Evolutionary conservation across 2,113 vertebrate species (phyloP), one percentile per base, ranked within the genome.

Genomic region (Globicephala melas): DNA sequence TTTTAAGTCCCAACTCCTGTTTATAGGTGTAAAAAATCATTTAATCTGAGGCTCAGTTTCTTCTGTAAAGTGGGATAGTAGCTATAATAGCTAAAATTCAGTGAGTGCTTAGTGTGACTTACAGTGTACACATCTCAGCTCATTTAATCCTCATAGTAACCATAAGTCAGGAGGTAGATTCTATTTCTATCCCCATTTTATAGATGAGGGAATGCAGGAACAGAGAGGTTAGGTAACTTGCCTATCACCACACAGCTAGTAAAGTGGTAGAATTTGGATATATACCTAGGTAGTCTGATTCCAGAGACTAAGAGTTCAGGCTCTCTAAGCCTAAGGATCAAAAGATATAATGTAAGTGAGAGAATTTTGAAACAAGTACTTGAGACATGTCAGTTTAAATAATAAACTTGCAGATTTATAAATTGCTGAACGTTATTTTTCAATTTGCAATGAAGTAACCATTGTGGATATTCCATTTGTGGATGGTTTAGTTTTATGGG

Each of bases 1-100:
- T 96, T 62, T 95, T 92, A 86, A 41, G 23, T 85, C 53, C 77
- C 70, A 84, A 44, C 50, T 97, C 14, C 28, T 93, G 31, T 44
- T 86, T 73, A 67, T 12, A 68, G 38, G 33, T 12, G 8, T n/a
- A 23, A 63, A 47, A 3, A 80, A 33, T 62, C 38, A 62, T 89
- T 96, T 86, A 68, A 63, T 33, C 47, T 84, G 77, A 95, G 17
- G 31, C 11, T 65, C 67, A n/a, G 8, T 65, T 89, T 87, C 67
- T 5, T 89, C 68, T 86, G 47, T 83, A 95, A 94, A 60, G 15
- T 89, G 8, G 12, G 10, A 36, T 55, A 31, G 23, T 79, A 73
- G 13, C 41, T 83, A 26, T 38, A 77, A 90, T 12, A 88, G 36
- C 73, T 92, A 89, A 91, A 90, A 80, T 53, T 17, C 33, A 47